Base-by-base conservation (phyloP, 2,888 invertebrate species). In the Patella caerulea region DNA sequence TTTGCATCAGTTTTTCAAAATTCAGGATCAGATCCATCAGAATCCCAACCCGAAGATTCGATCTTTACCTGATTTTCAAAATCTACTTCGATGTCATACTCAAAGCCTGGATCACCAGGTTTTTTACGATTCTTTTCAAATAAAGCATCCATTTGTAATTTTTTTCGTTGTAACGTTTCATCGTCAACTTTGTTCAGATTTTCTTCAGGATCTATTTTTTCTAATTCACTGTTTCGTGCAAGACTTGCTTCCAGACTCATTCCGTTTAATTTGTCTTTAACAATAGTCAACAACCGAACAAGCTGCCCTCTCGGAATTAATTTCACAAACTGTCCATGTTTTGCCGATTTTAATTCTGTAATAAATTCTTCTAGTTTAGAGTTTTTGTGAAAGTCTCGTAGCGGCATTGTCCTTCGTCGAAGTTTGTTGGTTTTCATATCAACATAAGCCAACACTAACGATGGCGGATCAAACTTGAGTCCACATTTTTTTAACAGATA, bases 1-100 rank as follows among this genome's bases (percentile, higher is more conserved):
- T 45, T 45, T 45, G 24, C 19, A n/a, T 9, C 7, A n/a, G 19
- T 19, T 59, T 17, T 17, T 71, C 79, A 87, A 77, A 90, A 90
- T 74, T 87, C 88, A 55, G 83, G 81, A 73, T 90, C 88, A 15
- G 88, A 87, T 29, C 85, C 87, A 4, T 89, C 87, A 0, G 90
- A 90, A 82, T 92, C 92, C 92, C 93, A 93, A 11, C 90, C 92
- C 75, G 91, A 91, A 17, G 88, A 85, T 73, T 90, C 88, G 73
- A 91, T 87, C 24, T 87, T 85, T 5, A 83, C 83, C 45, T 81
- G 85, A 11, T 82, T 80, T 52, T 85, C 86, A 90, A 93, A 89
- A 74, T 93, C 91, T 0, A 92, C 90, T 80, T 92, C 91, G 29
- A 92, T 89, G 82, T 93, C 93, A 85, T 93, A 93, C 77, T 92